phyloP scores from a whole-genome alignment of 1,140 invertebrate species.

The Zaprionus lachaisei region DNA sequence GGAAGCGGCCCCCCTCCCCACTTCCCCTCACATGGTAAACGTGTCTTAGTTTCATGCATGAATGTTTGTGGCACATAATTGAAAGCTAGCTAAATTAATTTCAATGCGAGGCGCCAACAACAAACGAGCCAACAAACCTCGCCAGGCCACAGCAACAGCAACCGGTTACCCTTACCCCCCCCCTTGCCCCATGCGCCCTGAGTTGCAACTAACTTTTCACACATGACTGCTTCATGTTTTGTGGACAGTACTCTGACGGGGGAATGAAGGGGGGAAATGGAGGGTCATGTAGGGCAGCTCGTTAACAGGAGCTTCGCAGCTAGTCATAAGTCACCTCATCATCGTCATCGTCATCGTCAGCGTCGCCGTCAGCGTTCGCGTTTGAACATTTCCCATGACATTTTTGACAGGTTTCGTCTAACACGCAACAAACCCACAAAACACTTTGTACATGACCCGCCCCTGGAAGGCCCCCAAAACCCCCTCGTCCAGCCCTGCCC shows the following conservation, averaged over 20 bases:
- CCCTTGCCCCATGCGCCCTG: not conserved
- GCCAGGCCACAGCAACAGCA: constrained; percentile 1
- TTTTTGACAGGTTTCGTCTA: constrained; percentile 55
- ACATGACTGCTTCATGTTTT: constrained; percentile 62
- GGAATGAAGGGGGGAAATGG: too few species aligned
- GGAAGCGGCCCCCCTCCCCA: constrained; percentile 30
- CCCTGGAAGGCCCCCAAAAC: not conserved
- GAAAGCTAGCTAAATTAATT: constrained; percentile 83
- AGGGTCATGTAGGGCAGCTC: constrained; percentile 55
- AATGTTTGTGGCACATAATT: constrained; percentile 83
- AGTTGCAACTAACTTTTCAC: constrained; percentile 67
- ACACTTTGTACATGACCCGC: constrained; percentile 38
- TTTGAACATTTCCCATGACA: constrained; percentile 55
- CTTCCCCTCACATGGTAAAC: constrained; percentile 42
- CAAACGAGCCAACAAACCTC: constrained; percentile 23
- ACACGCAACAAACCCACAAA: constrained; percentile 52
- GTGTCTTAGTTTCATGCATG: constrained; percentile 79
- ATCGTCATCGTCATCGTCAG: constrained; percentile 18
- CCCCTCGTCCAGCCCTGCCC: not conserved
- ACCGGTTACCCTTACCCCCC: constrained; percentile 8
- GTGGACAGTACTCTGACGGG: constrained; percentile 12
- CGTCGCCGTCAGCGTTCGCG: constrained; percentile 30
- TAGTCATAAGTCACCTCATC: constrained; percentile 64
- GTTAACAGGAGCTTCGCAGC: constrained; percentile 74
- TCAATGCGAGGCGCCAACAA: constrained; percentile 76